Percentiles rank a stretch among this genome's conserved stretches.
Conservation (phyloP, 2,797 vertebrate genomes). For the Amazona finschi region DNA sequence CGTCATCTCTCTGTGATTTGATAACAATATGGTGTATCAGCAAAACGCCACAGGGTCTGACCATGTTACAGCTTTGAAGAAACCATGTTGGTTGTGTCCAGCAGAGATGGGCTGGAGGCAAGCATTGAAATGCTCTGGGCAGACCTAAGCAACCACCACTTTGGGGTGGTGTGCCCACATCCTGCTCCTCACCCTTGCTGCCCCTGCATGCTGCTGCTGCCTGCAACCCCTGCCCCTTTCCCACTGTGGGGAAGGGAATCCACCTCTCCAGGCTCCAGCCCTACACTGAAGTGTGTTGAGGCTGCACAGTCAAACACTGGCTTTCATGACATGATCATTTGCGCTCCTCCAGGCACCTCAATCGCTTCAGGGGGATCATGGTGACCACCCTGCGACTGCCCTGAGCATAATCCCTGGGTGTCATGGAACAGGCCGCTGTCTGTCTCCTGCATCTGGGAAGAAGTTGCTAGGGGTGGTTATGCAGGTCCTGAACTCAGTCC, state of each 20-base stretch:
- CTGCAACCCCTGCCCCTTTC: not conserved
- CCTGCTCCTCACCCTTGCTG: not conserved
- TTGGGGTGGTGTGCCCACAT: rapidly evolving
- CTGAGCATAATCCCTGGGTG: rapidly evolving
- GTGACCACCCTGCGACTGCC: rapidly evolving
- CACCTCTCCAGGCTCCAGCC: not conserved
- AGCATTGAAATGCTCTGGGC: not conserved
- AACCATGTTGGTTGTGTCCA: not conserved
- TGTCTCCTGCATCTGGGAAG: rapidly evolving
- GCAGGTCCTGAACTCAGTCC: not conserved
- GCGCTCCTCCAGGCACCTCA: not conserved
- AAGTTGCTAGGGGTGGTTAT: rapidly evolving
- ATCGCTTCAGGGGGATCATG: rapidly evolving
- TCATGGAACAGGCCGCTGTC: not conserved
- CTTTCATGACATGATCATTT: rapidly evolving
- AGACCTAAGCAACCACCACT: not conserved
- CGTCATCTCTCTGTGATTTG: not conserved
- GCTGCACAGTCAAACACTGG: not conserved
- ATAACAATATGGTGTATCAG: not conserved
- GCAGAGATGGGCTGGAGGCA: not conserved
- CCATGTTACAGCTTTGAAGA: not conserved
- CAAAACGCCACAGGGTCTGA: not conserved
- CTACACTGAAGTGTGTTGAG: not conserved
- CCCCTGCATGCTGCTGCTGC: not conserved
- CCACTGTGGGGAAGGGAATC: rapidly evolving